Conservation (phyloP, 2,888 invertebrate species). For the Melanostoma mellinum region DNA sequence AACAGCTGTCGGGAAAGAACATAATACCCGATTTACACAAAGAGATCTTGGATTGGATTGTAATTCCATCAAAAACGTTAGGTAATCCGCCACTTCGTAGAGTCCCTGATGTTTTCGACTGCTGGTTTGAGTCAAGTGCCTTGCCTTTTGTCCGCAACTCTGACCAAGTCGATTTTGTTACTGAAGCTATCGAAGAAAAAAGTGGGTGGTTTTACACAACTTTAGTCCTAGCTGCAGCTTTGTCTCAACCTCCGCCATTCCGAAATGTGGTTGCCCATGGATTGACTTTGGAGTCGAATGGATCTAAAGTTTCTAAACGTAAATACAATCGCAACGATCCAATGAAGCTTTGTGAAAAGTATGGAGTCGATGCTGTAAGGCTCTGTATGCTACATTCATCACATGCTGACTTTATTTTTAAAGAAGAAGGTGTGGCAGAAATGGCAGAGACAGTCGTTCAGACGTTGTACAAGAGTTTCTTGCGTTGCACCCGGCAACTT, state of each 20-base stretch:
- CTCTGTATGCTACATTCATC: conserved; percentile 97
- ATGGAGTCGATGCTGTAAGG: conserved; percentile 96
- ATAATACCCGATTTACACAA: conserved; percentile 94
- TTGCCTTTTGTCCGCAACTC: conserved; percentile 97
- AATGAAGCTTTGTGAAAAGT: conserved; percentile 91
- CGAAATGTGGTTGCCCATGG: conserved; percentile 97
- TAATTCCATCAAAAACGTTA: conserved; percentile 91
- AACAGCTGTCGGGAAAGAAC: conserved; percentile 88
- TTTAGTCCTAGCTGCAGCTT: conserved; percentile 93
- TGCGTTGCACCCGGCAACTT: conserved; percentile 74
- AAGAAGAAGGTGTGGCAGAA: conserved; percentile 96
- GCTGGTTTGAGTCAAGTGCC: conserved; percentile 99
- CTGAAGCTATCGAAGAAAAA: conserved; percentile 97
- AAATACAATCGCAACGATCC: conserved; percentile 99
- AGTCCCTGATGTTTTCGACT: conserved; percentile 96
- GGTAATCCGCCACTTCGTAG: conserved; percentile 93
- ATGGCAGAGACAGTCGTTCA: conserved; percentile 96
- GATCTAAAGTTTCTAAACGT: conserved; percentile 98
- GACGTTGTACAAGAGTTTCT: conserved; percentile 91
- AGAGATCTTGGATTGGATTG: conserved; percentile 93
- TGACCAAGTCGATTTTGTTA: conserved; percentile 94
- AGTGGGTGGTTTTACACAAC: conserved; percentile 98
- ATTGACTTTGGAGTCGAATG: conserved; percentile 93
- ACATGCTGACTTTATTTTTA: conserved; percentile 95
- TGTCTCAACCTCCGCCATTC: conserved; percentile 96